Evolutionary conservation across 2,113 vertebrate species (phyloP), one percentile per base, ranked within the genome.

Genomic region (Trogon melanurus): DNA sequence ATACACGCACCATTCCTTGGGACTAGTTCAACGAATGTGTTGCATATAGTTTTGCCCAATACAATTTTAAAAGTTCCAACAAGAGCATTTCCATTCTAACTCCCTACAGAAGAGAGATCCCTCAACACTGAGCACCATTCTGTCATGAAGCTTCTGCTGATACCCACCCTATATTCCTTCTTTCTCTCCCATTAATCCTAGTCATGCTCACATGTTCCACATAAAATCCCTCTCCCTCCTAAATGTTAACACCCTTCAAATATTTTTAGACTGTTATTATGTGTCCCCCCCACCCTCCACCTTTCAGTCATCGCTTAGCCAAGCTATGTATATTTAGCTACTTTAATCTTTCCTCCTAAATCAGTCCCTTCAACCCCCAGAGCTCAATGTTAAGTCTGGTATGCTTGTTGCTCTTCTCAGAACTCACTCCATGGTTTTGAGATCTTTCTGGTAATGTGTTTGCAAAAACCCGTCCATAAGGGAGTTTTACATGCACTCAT

Each of bases 241-340:
- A 94, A 94, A 96, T 94, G 95, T 94, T 95, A 95, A 92, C 88
- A 96, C 95, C 93, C 96, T 96, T 93, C 92, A 95, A 96, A 96
- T 97, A 97, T 96, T 97, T 96, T 96, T 96, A 95, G 93, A 95
- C 93, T 89, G 90, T 94, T 94, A 96, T 95, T 95, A 95, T 96
- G 82, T 82, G 81, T 95, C 80, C 74, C 75, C 92, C 92, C 82
- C 83, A 76, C 75, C 92, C 95, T 86, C 80, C 88, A 92, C 88
- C 92, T 92, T 93, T 96, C 96, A 95, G 93, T 94, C 96, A 94
- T 87, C 70, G 18, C 83, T 95, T 94, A 95, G 92, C 93, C 93
- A 85, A 93, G 88, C 90, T 86, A 97, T 94, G 88, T 94, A 96
- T 96, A 96, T 96, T 95, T 96, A 97, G 96, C 83, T 92, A 85